phyloP scores from a whole-genome alignment of 2,113 vertebrate genomes.

The Chauna torquata region DNA sequence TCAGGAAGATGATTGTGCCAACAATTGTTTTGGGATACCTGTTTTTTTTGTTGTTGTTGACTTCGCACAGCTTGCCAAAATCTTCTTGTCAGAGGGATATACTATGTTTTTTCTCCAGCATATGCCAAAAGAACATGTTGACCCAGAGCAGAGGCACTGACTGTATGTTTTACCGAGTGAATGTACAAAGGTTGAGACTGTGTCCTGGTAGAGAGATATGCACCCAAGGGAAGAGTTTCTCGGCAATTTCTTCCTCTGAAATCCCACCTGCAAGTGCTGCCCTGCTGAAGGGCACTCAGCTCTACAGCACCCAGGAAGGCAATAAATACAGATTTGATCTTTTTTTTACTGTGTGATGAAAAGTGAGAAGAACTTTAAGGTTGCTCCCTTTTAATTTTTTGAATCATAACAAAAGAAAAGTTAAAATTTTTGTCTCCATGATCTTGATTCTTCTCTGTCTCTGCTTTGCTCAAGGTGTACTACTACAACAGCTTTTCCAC shows the following conservation, averaged over 20 bases:
- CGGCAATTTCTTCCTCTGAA: not conserved
- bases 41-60: not conserved
- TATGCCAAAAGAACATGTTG: not conserved
- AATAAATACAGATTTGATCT: not conserved
- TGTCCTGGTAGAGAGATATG: fast-evolving
- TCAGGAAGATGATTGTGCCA: not conserved
- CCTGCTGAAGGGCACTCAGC: not conserved
- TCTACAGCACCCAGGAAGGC: not conserved
- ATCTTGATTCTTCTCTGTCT: not conserved
- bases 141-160: not conserved
- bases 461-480: not conserved
- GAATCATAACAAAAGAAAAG: not conserved
- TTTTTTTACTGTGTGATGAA: not conserved
- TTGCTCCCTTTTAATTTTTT: not conserved
- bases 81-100: not conserved
- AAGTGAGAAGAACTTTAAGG: not conserved
- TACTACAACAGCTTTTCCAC: not conserved
- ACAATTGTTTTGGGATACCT: not conserved
- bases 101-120: not conserved
- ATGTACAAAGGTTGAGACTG: not conserved
- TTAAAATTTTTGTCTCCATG: not conserved
- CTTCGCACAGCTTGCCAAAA: not conserved
- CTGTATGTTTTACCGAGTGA: not conserved
- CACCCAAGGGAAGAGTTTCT: not conserved
- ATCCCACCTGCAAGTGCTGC: not conserved